Conservation (phyloP, 1,140 invertebrate genomes). For the Platyura marginata region DNA sequence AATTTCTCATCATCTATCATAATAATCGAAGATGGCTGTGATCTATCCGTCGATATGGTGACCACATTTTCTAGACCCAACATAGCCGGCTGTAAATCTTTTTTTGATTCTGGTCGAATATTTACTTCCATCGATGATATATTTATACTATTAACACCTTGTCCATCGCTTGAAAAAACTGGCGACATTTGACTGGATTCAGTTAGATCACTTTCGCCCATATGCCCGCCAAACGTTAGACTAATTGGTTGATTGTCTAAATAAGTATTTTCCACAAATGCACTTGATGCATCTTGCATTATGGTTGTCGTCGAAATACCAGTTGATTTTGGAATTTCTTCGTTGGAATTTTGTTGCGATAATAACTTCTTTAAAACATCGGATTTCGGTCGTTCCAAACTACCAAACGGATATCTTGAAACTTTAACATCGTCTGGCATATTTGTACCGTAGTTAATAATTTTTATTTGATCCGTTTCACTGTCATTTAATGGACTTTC, state of each 20-base stretch:
- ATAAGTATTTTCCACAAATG: background rate
- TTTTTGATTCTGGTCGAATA: background rate
- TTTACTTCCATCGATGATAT: constrained; percentile 3
- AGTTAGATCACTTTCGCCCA: background rate
- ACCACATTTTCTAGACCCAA: constrained; percentile 18
- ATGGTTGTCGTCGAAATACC: background rate
- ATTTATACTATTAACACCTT: constrained; percentile 4
- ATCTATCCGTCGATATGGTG: constrained; percentile 22
- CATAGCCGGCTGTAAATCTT: background rate
- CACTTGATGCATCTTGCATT: background rate
- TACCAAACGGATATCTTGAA: constrained; percentile 32
- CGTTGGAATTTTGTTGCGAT: constrained; percentile 13
- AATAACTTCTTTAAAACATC: constrained; percentile 32
- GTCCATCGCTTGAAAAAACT: constrained; percentile 1
- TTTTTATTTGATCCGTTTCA: constrained; percentile 4
- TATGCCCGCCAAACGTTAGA: background rate
- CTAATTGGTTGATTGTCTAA: background rate
- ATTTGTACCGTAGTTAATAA: constrained; percentile 31
- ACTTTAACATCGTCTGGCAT: constrained; percentile 39
- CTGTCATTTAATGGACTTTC: background rate
- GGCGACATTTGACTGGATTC: constrained; percentile 5
- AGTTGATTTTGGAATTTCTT: background rate
- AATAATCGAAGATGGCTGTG: constrained; percentile 12
- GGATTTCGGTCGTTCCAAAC: constrained; percentile 31
- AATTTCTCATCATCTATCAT: constrained; percentile 9